Base-by-base conservation (phyloP, 2,797 vertebrate species). In the Anguilla obscura region DNA sequence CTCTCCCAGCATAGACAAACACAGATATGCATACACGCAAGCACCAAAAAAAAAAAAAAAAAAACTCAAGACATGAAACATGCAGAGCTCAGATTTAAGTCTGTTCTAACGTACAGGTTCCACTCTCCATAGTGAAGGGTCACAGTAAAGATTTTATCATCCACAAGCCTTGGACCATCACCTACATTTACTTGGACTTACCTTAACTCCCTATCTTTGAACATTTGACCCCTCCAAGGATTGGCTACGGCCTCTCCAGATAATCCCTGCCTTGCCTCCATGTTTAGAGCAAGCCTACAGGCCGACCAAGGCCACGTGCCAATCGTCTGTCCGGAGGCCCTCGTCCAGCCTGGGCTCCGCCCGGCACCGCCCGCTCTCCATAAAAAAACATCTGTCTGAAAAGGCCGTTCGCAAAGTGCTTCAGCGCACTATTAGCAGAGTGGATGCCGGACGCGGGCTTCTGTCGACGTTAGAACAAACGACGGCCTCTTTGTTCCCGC, bases 401-500 rank as follows among this genome's bases (percentile, higher is more conserved):
- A 48, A 24, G 76, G 8, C 76, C 9, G 21, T 80, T 80, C 36
- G 21, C 76, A 80, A 80, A 80, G 21, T 12, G 40, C 18, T 24
- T 10, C 76, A 50, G 40, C 24, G 8, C 18, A 48, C 36, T 0
- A 80, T 50, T 50, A 80, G 76, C 76, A 50, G 76, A 80, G 76
- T 50, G 45, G 76, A 48, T 48, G 40, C 76, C 10, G 40, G 18
- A 50, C 40, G 6, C 24, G 76, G 36, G 45, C 40, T 50, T n/a
- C 9, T 48, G 36, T 1, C 40, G 40, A 48, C 2, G 76, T 7
- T 45, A 80, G 76, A 45, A 80, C 40, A 80, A 80, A 80, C 36
- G 40, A n/a, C 36, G 18, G 27, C n/a, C 52, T 56, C 83, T 85
- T 85, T 85, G 84, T 85, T 54, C 27, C 30, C 50, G 84, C 14